These are phyloP conservation scores for Oreochromis spilurus DNA, from an alignment of 2,113 vertebrate genomes.

Conservation along the genomic window DNA sequence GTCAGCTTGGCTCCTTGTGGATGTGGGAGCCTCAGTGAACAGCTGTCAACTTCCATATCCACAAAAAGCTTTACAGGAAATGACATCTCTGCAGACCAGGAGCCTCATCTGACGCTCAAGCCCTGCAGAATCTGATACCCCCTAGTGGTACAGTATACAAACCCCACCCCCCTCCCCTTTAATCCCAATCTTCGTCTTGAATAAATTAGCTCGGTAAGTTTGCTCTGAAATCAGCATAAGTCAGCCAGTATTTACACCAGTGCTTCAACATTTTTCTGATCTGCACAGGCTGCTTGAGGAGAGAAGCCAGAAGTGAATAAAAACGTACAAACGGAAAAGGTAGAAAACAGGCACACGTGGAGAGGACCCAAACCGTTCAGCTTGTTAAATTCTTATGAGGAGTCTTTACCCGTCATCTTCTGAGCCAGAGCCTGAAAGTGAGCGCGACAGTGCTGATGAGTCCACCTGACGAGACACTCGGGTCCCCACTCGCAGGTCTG, in stretches of 20 bases:
- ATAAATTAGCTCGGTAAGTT: conserved; percentile 46
- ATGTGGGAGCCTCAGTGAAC: neutral
- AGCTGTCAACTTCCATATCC: neutral
- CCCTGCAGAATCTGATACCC: neutral
- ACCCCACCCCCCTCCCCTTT: neutral
- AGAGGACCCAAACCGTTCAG: neutral
- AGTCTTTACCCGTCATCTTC: neutral
- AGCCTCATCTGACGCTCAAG: accelerated
- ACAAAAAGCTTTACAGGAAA: neutral
- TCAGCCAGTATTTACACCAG: conserved; percentile 49
- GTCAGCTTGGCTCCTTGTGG: neutral
- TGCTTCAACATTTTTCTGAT: conserved; percentile 23
- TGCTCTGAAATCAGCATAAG: neutral
- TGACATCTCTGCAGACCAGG: neutral
- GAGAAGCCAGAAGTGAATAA: neutral
- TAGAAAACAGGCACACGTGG: neutral
- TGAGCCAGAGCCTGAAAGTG: neutral
- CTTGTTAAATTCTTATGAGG: neutral
- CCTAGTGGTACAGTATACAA: conserved; percentile 40
- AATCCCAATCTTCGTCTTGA: neutral
- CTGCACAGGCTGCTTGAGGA: neutral
- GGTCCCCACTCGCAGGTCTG: neutral
- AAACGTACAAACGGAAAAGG: neutral
- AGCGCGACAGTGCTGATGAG: neutral
- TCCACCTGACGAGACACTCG: neutral